Conservation (phyloP, 2,888 invertebrate genomes). For the Pharmacophagus antenor region DNA sequence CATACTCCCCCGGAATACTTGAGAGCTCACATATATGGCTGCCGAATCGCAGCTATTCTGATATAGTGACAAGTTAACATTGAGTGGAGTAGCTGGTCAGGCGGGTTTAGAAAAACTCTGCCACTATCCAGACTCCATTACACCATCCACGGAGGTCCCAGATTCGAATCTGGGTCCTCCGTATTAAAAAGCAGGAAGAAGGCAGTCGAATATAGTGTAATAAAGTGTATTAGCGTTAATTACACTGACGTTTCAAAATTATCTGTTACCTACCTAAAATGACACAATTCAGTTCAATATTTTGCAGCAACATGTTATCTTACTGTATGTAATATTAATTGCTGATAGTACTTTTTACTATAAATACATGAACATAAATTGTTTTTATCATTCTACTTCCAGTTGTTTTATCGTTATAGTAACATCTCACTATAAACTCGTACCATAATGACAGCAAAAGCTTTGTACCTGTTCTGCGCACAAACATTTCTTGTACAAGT, state of each 20-base stretch:
- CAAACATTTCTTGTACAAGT: constrained; percentile 31
- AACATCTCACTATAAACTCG: background rate
- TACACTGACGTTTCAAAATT: constrained; percentile 3
- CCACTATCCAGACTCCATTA: too few species aligned
- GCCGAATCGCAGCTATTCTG: too few species aligned
- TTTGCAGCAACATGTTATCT: background rate
- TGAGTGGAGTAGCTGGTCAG: too few species aligned
- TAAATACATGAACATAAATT: background rate
- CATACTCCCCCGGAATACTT: too few species aligned
- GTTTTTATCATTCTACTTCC: background rate
- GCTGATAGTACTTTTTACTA: background rate
- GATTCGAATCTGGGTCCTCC: too few species aligned
- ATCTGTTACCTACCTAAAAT: background rate
- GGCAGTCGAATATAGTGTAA: too few species aligned
- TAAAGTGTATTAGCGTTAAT: background rate
- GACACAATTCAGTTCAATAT: constrained; percentile 30
- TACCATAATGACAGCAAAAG: background rate
- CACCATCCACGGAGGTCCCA: too few species aligned
- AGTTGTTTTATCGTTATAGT: background rate
- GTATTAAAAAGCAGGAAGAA: too few species aligned
- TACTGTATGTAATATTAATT: background rate
- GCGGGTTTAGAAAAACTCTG: too few species aligned
- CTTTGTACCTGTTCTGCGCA: constrained; percentile 33
- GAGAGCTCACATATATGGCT: too few species aligned
- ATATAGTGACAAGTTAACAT: too few species aligned